phyloP scores from a whole-genome alignment of 2,888 invertebrate species.

The Metellina segmentata region DNA sequence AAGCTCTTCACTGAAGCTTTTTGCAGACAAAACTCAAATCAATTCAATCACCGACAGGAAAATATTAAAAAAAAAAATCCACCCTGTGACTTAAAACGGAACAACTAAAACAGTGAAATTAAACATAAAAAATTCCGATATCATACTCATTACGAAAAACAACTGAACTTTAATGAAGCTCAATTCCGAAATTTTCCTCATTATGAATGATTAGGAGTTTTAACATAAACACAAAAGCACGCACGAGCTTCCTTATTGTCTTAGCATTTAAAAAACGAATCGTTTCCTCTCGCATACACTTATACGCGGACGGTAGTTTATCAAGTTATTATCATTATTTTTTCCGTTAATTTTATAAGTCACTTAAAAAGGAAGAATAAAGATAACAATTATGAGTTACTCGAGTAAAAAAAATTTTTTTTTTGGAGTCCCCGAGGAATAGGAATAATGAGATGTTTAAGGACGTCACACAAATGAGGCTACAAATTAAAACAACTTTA shows the following conservation, averaged over 20 bases:
- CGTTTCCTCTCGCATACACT: neutral
- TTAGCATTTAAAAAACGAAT: neutral
- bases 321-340: constrained; percentile 6
- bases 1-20: neutral
- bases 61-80: neutral
- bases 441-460: constrained; percentile 13
- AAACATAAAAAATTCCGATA: constrained; percentile 14
- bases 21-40: neutral
- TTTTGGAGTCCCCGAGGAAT: neutral
- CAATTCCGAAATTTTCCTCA: constrained; percentile 49
- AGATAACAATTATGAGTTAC: constrained; percentile 20
- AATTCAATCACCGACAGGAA: neutral
- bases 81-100: neutral
- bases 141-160: constrained; percentile 21
- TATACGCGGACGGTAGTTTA: neutral
- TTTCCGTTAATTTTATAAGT: constrained; percentile 26
- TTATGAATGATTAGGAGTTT: constrained; percentile 28
- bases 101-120: neutral
- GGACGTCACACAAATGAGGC: constrained; percentile 5
- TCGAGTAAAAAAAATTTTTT: neutral
- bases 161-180: constrained; percentile 37
- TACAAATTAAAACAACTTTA: constrained; percentile 17
- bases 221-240: constrained; percentile 37
- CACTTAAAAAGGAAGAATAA: constrained; percentile 18
- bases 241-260: neutral